Evolutionary conservation across 1,140 invertebrate genomes (phyloP).

Genomic region (Phenacoccus solenopsis): DNA sequence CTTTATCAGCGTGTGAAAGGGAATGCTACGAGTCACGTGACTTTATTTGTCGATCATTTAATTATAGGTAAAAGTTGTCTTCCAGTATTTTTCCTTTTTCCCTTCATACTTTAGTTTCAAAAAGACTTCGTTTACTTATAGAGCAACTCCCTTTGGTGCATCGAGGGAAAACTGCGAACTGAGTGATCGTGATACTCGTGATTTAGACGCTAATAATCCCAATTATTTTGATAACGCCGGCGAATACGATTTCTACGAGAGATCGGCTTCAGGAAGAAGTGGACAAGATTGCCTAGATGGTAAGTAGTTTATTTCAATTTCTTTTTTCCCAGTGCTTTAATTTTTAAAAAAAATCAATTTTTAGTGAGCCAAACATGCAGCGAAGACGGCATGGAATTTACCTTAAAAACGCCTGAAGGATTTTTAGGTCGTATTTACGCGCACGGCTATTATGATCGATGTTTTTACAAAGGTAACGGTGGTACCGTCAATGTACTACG

Average conservation of each 20-base stretch:
- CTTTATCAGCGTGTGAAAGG: constrained; percentile 59
- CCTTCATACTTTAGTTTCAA: constrained; percentile 19
- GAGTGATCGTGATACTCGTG: constrained; percentile 68
- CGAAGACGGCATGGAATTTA: constrained; percentile 88
- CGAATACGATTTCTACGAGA: constrained; percentile 77
- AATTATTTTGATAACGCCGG: constrained; percentile 69
- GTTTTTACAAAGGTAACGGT: constrained; percentile 82
- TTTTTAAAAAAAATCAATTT: constrained; percentile 13
- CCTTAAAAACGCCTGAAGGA: constrained; percentile 67
- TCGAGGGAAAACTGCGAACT: constrained; percentile 77
- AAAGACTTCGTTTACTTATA: constrained; percentile 26
- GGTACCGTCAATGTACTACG: constrained; percentile 66
- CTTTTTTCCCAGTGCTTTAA: background rate
- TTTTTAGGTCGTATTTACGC: constrained; percentile 82
- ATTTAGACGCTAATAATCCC: constrained; percentile 69
- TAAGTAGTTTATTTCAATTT: constrained; percentile 34
- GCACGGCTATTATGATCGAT: constrained; percentile 79
- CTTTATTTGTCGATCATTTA: constrained; percentile 74
- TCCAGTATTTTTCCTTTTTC: background rate
- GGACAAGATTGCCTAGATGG: constrained; percentile 66
- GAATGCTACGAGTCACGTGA: constrained; percentile 69
- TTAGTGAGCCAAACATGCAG: constrained; percentile 78
- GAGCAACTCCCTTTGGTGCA: constrained; percentile 43
- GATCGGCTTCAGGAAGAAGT: constrained; percentile 47
- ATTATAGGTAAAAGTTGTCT: no score